A percentile compares a stretch with the other conserved stretches of the same genome.
phyloP scores from a whole-genome alignment of 2,888 invertebrate genomes.

The Rhingia campestris region DNA sequence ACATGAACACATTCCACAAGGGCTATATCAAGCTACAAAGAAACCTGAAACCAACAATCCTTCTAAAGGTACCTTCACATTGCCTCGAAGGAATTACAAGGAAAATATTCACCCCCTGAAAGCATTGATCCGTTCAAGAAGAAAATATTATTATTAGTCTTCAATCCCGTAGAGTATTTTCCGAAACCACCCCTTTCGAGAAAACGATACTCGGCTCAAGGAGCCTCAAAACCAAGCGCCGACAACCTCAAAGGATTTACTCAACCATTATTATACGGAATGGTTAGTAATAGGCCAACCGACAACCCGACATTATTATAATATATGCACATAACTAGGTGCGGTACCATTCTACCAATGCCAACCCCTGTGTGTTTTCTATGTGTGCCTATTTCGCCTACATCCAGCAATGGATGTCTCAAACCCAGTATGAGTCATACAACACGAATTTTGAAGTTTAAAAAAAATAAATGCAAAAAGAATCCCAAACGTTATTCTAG shows the following conservation, averaged over 20 bases:
- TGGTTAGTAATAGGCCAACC: slow-evolving; percentile 74
- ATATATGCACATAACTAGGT: slow-evolving; percentile 65
- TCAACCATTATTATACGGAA: slow-evolving; percentile 73
- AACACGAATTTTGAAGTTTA: slow-evolving; percentile 55
- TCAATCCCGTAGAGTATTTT: slow-evolving; percentile 60
- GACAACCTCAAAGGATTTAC: slow-evolving; percentile 72
- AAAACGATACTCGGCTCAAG: slow-evolving; percentile 62
- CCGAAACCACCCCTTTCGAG: slow-evolving; percentile 47
- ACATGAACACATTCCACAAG: slow-evolving; percentile 51
- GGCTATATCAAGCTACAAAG: slow-evolving; percentile 68
- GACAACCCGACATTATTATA: slow-evolving; percentile 72
- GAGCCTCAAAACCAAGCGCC: slow-evolving; percentile 12
- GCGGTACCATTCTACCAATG: slow-evolving; percentile 24
- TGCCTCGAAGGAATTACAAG: slow-evolving; percentile 50
- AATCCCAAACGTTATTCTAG: slow-evolving; percentile 35
- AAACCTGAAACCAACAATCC: slow-evolving; percentile 51
- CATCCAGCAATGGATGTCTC: not conserved
- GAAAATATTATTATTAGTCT: slow-evolving; percentile 74
- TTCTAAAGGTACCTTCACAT: slow-evolving; percentile 33
- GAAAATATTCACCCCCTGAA: slow-evolving; percentile 54
- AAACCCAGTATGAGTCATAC: slow-evolving; percentile 19
- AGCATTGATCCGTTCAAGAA: slow-evolving; percentile 70
- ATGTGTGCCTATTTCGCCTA: slow-evolving; percentile 5
- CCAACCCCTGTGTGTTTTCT: slow-evolving; percentile 29
- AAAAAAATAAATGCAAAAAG: slow-evolving; percentile 15